Evolutionary conservation across 1,140 invertebrate species (phyloP), one percentile per base, ranked within the genome.

Genomic region (Cotesia typhae): DNA sequence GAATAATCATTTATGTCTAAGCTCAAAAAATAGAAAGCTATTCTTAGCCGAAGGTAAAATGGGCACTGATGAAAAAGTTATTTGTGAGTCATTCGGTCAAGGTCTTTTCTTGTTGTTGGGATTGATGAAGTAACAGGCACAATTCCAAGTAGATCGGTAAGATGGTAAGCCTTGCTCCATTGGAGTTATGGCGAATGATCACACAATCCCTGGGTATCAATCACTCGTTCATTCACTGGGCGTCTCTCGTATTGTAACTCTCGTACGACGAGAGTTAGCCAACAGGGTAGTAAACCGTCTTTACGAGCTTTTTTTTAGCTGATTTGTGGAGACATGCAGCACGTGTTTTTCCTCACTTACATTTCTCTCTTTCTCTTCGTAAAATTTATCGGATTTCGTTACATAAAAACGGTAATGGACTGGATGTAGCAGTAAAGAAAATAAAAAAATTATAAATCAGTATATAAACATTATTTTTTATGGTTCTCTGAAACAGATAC

Each of bases 121-220:
- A 47, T 47, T 47, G 55, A 51, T 55, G 72, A 69, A 63, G 59
- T 57, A 74, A 70, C 67, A 67, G 72, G 53, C 67, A 47, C 52
- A 38, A 53, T 74, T 74, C 72, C 72, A 66, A 75, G 67, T 75
- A 64, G 41, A 70, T 70, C 75, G 71, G 57, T 70, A 64, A 76
- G 70, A 75, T 71, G 6, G 41, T 72, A 67, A 75, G 71, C 72
- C 74, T 75, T 67, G 76, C 66, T 70, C 70, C 64, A 28, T 28
- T 28, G 28, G 77, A 80, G 78, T 82, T 82, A 78, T 74, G 78
- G 77, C 76, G 77, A 78, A 82, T 82, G 82, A 86, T 82, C 80
- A 75, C 79, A 82, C 82, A 83, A 85, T 84, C 76, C 77, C 73
- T 66, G 73, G 79, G 77, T 80, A 85, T 85, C 84, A 80, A 85